phyloP scores from a whole-genome alignment of 2,113 vertebrate species.

The Syngnathus scovelli region DNA sequence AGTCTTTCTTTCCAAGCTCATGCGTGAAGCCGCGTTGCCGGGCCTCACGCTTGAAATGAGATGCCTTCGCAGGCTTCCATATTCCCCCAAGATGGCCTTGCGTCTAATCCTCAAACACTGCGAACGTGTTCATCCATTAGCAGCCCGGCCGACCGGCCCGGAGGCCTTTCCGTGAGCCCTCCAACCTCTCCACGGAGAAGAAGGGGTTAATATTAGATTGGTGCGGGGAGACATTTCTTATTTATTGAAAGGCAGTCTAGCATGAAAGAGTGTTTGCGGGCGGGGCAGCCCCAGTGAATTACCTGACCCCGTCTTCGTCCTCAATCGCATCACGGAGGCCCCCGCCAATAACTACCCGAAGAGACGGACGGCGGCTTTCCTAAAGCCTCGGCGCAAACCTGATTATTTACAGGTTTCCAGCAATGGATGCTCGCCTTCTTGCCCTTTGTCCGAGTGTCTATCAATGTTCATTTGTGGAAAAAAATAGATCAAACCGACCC shows the following conservation, averaged over 20 bases:
- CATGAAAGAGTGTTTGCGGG: conserved; percentile 68
- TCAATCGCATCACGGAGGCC: conserved; percentile 48
- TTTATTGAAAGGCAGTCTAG: conserved; percentile 80
- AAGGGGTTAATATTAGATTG: conserved; percentile 82
- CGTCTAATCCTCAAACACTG: conserved; percentile 73
- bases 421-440: not conserved
- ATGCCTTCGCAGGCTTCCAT: conserved; percentile 42
- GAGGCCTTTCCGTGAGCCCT: conserved; percentile 37
- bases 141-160: conserved; percentile 45
- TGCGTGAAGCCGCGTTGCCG: conserved; percentile 3
- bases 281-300: conserved; percentile 69
- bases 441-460: not conserved
- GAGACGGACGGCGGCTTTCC: conserved; percentile 27
- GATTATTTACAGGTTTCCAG: conserved; percentile 1
- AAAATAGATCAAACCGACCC: too few relatives aligned
- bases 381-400: conserved; percentile 44
- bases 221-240: conserved; percentile 75
- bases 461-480: too few relatives aligned
- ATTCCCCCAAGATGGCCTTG: conserved; percentile 57
- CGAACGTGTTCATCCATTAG: conserved; percentile 64
- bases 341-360: conserved; percentile 35
- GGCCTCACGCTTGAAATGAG: conserved; percentile 40
- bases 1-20: conserved; percentile 7
- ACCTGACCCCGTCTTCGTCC: conserved; percentile 68
- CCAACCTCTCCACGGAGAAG: conserved; percentile 65